A percentile compares a stretch with the other conserved stretches of the same genome.
Conservation (phyloP, 2,888 invertebrate species). For the Hecatera dysodea region DNA sequence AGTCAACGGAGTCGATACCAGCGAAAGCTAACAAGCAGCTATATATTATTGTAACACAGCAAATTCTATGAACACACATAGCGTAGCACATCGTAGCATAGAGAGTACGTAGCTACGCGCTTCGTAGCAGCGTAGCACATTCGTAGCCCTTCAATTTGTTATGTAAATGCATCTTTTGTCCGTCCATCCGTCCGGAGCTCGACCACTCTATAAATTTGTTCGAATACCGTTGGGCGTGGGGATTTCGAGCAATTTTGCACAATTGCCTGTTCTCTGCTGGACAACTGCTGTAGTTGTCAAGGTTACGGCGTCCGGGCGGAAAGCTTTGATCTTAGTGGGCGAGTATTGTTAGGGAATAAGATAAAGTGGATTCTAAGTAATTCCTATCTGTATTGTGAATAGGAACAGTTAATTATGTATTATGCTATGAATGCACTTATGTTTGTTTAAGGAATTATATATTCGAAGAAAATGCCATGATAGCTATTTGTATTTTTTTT, state of each 20-base stretch:
- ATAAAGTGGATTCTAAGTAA: slow-evolving; percentile 6
- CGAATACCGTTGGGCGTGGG: slow-evolving; percentile 73
- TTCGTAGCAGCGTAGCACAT: slow-evolving; percentile 61
- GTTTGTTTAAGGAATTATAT: not conserved
- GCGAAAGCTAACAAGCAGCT: not conserved
- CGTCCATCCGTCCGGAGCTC: slow-evolving; percentile 74
- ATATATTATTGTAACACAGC: slow-evolving; percentile 11
- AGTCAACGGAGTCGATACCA: not conserved
- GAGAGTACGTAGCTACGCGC: slow-evolving; percentile 42
- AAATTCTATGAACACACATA: slow-evolving; percentile 36
- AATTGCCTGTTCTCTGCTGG: slow-evolving; percentile 68
- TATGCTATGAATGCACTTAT: not conserved
- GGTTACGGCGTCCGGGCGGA: slow-evolving; percentile 47
- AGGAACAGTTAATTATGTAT: not conserved
- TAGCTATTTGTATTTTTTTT: not conserved
- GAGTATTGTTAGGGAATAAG: slow-evolving; percentile 28
- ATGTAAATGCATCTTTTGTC: slow-evolving; percentile 90
- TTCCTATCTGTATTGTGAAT: slow-evolving; percentile 13
- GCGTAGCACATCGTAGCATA: slow-evolving; percentile 53
- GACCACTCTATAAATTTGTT: slow-evolving; percentile 81
- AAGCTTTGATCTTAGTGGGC: slow-evolving; percentile 22
- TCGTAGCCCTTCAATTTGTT: slow-evolving; percentile 89
- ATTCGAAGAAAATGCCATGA: not conserved
- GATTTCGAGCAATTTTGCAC: slow-evolving; percentile 75
- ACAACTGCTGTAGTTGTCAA: slow-evolving; percentile 52